These are phyloP conservation scores for Rhimphoctona megacephalus DNA, from an alignment of 2,888 invertebrate species.

Conservation along the genomic window DNA sequence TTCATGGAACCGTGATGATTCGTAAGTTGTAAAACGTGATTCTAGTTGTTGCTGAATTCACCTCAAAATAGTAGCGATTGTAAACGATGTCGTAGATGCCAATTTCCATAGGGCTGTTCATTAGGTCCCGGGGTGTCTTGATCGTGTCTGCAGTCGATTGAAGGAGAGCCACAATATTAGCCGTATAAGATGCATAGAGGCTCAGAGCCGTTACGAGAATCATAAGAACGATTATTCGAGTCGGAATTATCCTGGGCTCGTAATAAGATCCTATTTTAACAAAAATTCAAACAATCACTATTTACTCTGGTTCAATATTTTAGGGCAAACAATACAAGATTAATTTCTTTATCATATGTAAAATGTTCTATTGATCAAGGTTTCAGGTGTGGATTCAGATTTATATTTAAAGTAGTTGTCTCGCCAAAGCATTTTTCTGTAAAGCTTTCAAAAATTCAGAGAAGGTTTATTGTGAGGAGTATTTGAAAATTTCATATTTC, in stretches of 20 bases:
- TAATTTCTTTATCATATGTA: no score
- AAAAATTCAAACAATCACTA: constrained; percentile 5
- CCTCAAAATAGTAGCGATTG: constrained; percentile 89
- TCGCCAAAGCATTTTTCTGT: no score
- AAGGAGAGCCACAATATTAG: constrained; percentile 91
- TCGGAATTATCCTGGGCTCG: constrained; percentile 82
- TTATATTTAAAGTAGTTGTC: no score
- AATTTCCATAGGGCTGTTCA: constrained; percentile 88
- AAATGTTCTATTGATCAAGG: no score
- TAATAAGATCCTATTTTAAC: constrained; percentile 80
- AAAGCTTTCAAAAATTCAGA: no score
- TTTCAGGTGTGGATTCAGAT: no score
- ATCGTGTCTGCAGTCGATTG: constrained; percentile 91
- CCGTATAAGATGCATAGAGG: constrained; percentile 91
- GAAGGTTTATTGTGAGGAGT: no score
- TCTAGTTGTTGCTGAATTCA: constrained; percentile 77
- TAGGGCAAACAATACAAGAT: no score
- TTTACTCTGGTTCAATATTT: neutral
- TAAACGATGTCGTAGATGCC: constrained; percentile 90
- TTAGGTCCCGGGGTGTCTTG: constrained; percentile 87
- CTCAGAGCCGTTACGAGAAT: constrained; percentile 89
- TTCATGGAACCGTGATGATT: neutral
- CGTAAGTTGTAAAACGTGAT: neutral
- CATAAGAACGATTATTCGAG: constrained; percentile 88
- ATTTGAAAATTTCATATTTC: no score